Conservation (phyloP, 2,888 invertebrate species). For the Eupithecia subfuscata region DNA sequence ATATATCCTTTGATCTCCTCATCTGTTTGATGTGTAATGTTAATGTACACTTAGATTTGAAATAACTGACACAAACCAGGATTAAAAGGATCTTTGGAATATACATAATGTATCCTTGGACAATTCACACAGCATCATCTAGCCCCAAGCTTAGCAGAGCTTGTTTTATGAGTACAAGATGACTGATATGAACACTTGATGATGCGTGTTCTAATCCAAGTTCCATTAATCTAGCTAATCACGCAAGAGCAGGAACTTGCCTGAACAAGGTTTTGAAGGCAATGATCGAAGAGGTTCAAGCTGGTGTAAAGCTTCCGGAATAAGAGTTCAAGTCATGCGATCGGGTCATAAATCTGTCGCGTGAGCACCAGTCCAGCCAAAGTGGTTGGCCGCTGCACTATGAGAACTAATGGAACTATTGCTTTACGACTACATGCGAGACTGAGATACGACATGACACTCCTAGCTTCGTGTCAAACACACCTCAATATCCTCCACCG, state of each 20-base stretch:
- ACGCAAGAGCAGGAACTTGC: constrained; percentile 15
- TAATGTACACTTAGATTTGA: neutral
- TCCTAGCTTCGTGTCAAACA: constrained; percentile 21
- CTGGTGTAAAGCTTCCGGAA: constrained; percentile 65
- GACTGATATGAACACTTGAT: neutral
- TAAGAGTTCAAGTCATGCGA: constrained; percentile 68
- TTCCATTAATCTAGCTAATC: constrained; percentile 9
- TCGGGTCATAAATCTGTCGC: constrained; percentile 73
- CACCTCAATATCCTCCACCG: constrained; percentile 27
- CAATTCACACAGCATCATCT: too few species aligned
- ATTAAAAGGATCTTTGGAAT: neutral
- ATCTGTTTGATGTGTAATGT: neutral
- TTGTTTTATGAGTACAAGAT: too few species aligned
- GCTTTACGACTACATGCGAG: constrained; percentile 44
- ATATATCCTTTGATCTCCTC: neutral
- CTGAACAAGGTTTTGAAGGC: constrained; percentile 18
- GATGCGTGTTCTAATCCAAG: neutral
- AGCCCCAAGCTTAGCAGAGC: too few species aligned
- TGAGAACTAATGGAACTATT: constrained; percentile 52
- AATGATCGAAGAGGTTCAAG: constrained; percentile 42
- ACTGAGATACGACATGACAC: constrained; percentile 21
- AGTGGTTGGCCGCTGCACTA: constrained; percentile 56
- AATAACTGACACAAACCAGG: neutral
- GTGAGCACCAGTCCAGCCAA: constrained; percentile 49
- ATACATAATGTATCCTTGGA: too few species aligned